Evolutionary conservation across 2,797 vertebrate genomes (phyloP).

Genomic region (Tangara arthus): DNA sequence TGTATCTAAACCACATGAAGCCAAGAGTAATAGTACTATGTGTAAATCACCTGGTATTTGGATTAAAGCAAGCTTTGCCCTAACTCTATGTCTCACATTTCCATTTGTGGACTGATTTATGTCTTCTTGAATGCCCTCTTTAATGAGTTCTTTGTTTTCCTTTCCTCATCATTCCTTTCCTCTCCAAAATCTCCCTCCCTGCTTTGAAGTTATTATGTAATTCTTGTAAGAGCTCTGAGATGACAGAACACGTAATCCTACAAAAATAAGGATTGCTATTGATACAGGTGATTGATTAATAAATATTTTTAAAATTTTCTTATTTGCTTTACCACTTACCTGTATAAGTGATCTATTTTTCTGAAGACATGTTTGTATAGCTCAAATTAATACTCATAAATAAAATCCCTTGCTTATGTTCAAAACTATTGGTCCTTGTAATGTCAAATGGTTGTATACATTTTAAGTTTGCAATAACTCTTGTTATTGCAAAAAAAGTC

Average conservation of each 20-base stretch:
- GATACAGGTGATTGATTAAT: not conserved
- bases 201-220: not conserved
- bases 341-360: not conserved
- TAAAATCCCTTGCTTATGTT: not conserved
- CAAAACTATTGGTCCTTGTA: not conserved
- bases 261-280: not conserved
- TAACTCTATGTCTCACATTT: not conserved
- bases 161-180: not conserved
- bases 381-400: not conserved
- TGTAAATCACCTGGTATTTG: not conserved
- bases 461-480: not conserved
- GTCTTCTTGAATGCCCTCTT: not conserved
- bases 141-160: not conserved
- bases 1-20: not conserved
- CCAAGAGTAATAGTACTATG: not conserved
- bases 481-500: not conserved
- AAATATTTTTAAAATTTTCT: conserved; percentile 4
- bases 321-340: not conserved
- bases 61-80: not conserved
- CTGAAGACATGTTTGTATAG: not conserved
- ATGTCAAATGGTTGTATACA: not conserved
- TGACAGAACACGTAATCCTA: not conserved
- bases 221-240: not conserved
- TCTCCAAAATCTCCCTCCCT: not conserved
- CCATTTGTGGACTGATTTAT: not conserved